Conservation (phyloP, 2,113 vertebrate genomes). For the Gracilinanus agilis region DNA sequence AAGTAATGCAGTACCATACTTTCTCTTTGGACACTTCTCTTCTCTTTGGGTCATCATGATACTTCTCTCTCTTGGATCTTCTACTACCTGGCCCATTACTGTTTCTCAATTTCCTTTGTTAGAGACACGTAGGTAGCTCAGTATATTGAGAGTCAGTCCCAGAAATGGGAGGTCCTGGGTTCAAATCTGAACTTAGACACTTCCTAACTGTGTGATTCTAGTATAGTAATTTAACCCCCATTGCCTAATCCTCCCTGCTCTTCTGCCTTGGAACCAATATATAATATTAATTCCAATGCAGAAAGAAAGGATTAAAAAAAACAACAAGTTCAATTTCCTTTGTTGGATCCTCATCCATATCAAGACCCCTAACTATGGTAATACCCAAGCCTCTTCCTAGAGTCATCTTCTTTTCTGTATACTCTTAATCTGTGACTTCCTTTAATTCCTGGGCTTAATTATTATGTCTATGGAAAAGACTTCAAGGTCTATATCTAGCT, state of each 20-base stretch:
- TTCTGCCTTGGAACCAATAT: too few species aligned
- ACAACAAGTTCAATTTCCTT: not conserved
- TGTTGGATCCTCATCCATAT: not conserved
- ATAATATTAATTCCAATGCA: too few species aligned
- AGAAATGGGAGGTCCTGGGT: too few species aligned
- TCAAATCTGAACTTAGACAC: too few species aligned
- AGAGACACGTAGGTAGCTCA: too few species aligned
- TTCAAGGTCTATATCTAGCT: not conserved
- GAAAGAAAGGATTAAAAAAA: too few species aligned
- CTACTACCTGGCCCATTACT: not conserved
- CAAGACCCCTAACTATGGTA: not conserved
- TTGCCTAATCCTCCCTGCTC: too few species aligned
- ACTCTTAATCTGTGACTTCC: not conserved
- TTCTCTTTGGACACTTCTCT: not conserved
- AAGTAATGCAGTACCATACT: not conserved
- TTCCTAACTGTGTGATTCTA: too few species aligned
- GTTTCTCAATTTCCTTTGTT: not conserved
- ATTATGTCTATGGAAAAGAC: not conserved
- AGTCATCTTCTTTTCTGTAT: not conserved
- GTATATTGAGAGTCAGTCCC: too few species aligned
- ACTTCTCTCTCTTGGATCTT: not conserved
- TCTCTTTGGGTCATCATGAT: not conserved
- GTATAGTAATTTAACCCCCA: too few species aligned
- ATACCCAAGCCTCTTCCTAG: not conserved
- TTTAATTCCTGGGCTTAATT: not conserved